A percentile compares a stretch with the other conserved stretches of the same genome.
phyloP scores from a whole-genome alignment of 1,140 invertebrate genomes.

The Andricus grossulariae region DNA sequence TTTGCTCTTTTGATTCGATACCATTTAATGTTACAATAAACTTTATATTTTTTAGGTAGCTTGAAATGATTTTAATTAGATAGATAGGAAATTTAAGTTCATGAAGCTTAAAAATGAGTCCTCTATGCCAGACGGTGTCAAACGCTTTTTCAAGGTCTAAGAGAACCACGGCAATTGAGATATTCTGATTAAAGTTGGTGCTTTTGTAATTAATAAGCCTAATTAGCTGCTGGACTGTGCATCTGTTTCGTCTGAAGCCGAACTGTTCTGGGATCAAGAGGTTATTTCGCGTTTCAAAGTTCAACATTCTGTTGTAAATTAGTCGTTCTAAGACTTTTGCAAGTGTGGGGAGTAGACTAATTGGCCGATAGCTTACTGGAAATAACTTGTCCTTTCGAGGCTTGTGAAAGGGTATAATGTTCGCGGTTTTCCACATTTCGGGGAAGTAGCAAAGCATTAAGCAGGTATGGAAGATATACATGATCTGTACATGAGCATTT shows the following conservation, averaged over 20 bases:
- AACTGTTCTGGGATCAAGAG: constrained; percentile 57
- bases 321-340: constrained; percentile 39
- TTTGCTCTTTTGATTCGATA: constrained; percentile 28
- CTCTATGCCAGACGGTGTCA: too few relatives aligned
- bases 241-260: constrained; percentile 61
- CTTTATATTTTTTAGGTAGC: constrained; percentile 36
- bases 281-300: constrained; percentile 16
- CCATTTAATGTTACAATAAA: constrained; percentile 41
- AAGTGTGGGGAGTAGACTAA: too few relatives aligned
- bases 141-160: too few relatives aligned
- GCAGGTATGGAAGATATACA: constrained; percentile 54
- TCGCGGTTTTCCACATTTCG: constrained; percentile 53
- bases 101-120: constrained; percentile 51
- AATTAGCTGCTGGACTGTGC: too few relatives aligned
- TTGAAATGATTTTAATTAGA: constrained; percentile 44
- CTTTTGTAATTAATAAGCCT: too few relatives aligned
- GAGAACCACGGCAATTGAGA: constrained; percentile 49
- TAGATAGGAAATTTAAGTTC: constrained; percentile 33
- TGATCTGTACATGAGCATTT: constrained; percentile 52
- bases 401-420: constrained; percentile 44
- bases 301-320: constrained; percentile 26
- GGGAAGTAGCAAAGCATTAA: constrained; percentile 55
- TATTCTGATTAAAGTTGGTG: constrained; percentile 49
- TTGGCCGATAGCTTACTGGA: too few relatives aligned
- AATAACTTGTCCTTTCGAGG: too few relatives aligned